phyloP scores from a whole-genome alignment of 2,113 vertebrate species.

The pig (Sus scrofa) region DNA sequence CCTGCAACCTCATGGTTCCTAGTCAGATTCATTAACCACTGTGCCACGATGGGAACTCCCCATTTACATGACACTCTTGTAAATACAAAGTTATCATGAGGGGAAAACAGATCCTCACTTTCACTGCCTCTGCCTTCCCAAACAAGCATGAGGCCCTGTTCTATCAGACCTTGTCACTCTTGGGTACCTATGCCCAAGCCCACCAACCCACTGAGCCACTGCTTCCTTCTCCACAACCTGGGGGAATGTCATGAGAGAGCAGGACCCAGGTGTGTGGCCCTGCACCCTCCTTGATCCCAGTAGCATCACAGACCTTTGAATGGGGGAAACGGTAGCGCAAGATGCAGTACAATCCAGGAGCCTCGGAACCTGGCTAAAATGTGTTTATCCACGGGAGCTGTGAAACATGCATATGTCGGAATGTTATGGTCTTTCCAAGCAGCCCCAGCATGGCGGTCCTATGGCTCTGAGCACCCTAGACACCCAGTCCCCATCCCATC shows the following conservation, averaged over 20 bases:
- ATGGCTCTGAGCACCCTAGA: neutral
- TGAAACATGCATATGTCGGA: neutral
- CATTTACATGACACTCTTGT: neutral
- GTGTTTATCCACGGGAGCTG: neutral
- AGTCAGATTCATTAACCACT: too few relatives aligned
- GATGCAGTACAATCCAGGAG: neutral
- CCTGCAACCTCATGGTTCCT: too few relatives aligned
- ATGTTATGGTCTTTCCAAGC: neutral
- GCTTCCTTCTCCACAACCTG: neutral
- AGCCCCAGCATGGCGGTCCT: neutral
- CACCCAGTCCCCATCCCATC: neutral
- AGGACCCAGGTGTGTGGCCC: neutral
- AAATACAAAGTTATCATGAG: neutral
- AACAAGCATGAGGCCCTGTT: neutral
- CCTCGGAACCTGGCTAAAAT: neutral
- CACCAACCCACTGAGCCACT: neutral
- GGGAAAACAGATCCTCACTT: neutral
- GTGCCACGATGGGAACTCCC: too few relatives aligned
- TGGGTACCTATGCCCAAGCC: neutral
- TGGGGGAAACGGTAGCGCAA: neutral
- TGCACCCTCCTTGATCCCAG: neutral
- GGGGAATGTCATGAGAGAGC: neutral
- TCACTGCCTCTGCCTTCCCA: neutral
- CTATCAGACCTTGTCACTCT: neutral
- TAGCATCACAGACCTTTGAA: too few relatives aligned